A percentile compares a stretch with the other conserved stretches of the same genome.
phyloP scores from a whole-genome alignment of 2,888 invertebrate species.

The Monopis laevigella region DNA sequence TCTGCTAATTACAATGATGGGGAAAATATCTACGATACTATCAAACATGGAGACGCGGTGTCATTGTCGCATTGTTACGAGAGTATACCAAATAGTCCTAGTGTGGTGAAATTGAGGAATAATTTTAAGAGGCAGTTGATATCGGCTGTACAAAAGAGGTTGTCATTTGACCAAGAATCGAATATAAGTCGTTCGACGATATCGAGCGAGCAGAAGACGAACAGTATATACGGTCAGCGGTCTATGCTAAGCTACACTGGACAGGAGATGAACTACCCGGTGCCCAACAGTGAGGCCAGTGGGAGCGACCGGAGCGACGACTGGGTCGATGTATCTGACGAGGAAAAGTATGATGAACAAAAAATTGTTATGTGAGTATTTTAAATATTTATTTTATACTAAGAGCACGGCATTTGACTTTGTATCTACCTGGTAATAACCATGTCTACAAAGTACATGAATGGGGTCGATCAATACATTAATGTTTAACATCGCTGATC shows the following conservation, averaged over 20 bases:
- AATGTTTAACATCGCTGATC: too few species aligned
- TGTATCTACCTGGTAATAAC: not conserved
- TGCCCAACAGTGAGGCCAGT: conserved; percentile 67
- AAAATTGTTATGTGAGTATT: conserved; percentile 68
- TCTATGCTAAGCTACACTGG: conserved; percentile 58
- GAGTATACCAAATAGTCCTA: conserved; percentile 63
- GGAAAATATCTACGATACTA: conserved; percentile 72
- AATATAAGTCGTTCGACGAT: conserved; percentile 62
- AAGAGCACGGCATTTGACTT: too few species aligned
- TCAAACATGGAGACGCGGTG: conserved; percentile 60
- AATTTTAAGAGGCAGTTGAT: conserved; percentile 44
- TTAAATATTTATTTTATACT: not conserved
- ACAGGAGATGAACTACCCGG: conserved; percentile 59
- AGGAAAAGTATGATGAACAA: conserved; percentile 56
- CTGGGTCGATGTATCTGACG: conserved; percentile 73
- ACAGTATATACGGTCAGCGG: conserved; percentile 68
- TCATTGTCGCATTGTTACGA: conserved; percentile 70
- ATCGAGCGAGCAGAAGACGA: conserved; percentile 69
- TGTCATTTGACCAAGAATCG: conserved; percentile 56
- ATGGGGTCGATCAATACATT: too few species aligned
- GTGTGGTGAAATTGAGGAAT: conserved; percentile 48
- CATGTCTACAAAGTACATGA: too few species aligned
- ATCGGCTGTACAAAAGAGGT: conserved; percentile 45
- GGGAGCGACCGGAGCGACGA: conserved; percentile 72
- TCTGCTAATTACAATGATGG: conserved; percentile 52